Conservation (phyloP, 2,113 vertebrate species). For the Plestiodon gilberti region DNA sequence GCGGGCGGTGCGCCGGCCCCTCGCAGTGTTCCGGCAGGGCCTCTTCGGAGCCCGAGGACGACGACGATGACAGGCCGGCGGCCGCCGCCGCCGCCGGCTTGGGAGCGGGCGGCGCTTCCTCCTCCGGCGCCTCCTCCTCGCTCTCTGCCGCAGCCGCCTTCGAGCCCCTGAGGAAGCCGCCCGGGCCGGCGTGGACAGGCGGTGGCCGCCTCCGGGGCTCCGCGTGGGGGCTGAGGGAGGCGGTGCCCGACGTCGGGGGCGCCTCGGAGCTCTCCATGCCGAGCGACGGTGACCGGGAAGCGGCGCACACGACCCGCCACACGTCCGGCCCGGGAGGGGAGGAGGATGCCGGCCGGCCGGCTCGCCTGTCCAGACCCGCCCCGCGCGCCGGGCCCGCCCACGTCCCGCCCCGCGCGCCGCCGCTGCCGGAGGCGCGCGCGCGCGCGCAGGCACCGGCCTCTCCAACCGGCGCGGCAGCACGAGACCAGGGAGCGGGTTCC, state of each 20-base stretch:
- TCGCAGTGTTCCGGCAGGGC: not conserved
- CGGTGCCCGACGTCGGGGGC: not conserved
- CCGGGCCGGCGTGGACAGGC: not conserved
- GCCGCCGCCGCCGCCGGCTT: not conserved
- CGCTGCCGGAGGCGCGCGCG: no score
- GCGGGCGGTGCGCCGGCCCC: constrained; percentile 31
- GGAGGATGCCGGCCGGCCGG: no score
- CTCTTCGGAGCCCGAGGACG: not conserved
- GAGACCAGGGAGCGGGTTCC: no score
- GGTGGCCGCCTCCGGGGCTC: not conserved
- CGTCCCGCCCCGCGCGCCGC: no score
- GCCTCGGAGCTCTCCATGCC: not conserved
- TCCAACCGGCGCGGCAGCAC: no score
- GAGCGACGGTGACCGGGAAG: not conserved
- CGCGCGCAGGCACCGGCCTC: no score
- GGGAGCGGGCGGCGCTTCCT: not conserved
- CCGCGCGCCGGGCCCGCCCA: no score
- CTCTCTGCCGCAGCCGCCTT: constrained; percentile 20
- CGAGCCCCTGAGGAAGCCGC: not conserved
- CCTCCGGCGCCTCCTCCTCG: not conserved
- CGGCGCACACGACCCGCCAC: rapidly evolving
- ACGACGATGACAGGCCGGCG: constrained; percentile 10
- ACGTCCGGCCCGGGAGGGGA: not conserved
- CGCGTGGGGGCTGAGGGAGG: not conserved
- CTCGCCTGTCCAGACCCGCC: no score